A percentile compares a stretch with the other conserved stretches of the same genome.
Conservation (phyloP, 2,113 vertebrate species). For the Nesogale talazaci region DNA sequence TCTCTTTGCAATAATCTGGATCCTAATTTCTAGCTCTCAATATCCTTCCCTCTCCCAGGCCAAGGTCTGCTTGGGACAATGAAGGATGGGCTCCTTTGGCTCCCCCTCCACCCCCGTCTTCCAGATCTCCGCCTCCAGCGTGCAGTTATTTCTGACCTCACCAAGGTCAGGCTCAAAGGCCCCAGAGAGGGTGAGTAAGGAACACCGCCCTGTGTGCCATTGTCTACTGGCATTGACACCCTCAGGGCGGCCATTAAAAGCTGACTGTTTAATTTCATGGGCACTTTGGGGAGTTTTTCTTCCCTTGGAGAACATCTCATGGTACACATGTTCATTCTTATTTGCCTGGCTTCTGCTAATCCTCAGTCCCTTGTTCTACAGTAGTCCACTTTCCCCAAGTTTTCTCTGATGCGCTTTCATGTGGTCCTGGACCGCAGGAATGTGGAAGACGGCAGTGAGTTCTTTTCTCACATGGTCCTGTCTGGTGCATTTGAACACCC, state of each 20-base stretch:
- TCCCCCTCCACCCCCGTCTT: not conserved
- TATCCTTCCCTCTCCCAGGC: not conserved
- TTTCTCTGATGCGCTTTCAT: not conserved
- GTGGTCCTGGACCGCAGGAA: not conserved
- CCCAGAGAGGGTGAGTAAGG: not conserved
- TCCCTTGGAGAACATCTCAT: not conserved
- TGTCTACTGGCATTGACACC: not conserved
- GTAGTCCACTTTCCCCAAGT: not conserved
- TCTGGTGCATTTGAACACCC: not conserved
- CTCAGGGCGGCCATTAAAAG: not conserved
- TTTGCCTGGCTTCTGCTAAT: not conserved
- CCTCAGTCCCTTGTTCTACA: not conserved
- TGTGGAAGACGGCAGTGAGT: fast-evolving
- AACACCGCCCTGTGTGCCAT: not conserved
- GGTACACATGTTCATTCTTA: not conserved
- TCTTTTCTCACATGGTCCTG: not conserved
- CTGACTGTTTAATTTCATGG: not conserved
- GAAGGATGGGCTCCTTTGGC: not conserved
- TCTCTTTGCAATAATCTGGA: not conserved
- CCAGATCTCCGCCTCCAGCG: not conserved
- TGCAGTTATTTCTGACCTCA: not conserved
- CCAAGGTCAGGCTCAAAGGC: not conserved
- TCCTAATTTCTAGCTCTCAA: not conserved
- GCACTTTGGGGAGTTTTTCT: not conserved
- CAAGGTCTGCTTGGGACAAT: not conserved